A percentile compares a stretch with the other conserved stretches of the same genome.
Evolutionary conservation across 2,888 invertebrate species (phyloP).

Genomic region (Eristalis arbustorum): DNA sequence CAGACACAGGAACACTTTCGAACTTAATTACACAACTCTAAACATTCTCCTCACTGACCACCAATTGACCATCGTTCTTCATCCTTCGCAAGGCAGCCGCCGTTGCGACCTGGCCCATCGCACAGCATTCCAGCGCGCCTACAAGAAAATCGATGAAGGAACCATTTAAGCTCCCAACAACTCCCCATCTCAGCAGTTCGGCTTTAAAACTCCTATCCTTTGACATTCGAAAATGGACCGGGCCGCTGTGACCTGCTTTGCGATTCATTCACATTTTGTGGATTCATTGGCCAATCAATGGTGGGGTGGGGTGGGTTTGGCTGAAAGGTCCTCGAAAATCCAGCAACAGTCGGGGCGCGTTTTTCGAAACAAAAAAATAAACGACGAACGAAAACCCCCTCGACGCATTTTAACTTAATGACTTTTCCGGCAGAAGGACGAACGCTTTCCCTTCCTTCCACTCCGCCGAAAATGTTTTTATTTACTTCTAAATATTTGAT

Average conservation of each 20-base stretch:
- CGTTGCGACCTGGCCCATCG: not conserved
- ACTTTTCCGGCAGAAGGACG: constrained; percentile 62
- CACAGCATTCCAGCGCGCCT: not conserved
- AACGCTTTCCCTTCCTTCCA: not conserved
- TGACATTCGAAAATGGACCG: constrained; percentile 30
- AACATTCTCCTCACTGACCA: constrained; percentile 46
- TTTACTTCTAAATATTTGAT: constrained; percentile 68
- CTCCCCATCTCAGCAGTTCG: constrained; percentile 2
- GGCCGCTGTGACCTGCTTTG: constrained; percentile 43
- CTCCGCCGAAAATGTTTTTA: constrained; percentile 38
- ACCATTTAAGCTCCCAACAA: constrained; percentile 38
- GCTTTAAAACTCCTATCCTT: constrained; percentile 52
- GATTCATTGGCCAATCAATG: constrained; percentile 65
- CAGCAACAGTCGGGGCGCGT: not conserved
- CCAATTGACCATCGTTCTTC: constrained; percentile 61
- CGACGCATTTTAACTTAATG: constrained; percentile 68
- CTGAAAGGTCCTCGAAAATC: not conserved
- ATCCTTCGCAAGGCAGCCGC: not conserved
- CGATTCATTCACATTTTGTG: constrained; percentile 62
- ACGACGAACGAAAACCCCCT: constrained; percentile 5
- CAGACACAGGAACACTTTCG: constrained; percentile 23
- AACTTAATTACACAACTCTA: constrained; percentile 59
- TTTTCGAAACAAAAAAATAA: not conserved
- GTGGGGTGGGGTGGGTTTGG: not conserved
- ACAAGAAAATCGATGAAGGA: constrained; percentile 45